Conservation (phyloP, 2,797 vertebrate genomes). For the Oceanodroma leucorhoa region DNA sequence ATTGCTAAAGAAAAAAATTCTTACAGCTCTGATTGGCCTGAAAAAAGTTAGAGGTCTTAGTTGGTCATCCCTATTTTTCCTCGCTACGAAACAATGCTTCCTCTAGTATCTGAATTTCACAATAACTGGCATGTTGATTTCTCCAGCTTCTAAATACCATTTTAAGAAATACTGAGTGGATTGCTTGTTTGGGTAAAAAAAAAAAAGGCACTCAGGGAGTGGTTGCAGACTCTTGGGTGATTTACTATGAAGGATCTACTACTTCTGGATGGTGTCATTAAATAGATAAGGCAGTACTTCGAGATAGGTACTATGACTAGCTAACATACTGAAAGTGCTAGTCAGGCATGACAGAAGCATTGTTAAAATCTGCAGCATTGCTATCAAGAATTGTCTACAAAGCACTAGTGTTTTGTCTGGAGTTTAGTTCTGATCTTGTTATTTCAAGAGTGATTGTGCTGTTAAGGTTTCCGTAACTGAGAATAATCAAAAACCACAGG, state of each 20-base stretch:
- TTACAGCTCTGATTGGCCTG: neutral
- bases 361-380: neutral
- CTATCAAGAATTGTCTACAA: neutral
- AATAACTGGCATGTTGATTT: neutral
- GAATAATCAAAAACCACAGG: neutral
- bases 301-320: neutral
- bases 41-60: neutral
- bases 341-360: neutral
- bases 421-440: neutral
- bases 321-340: neutral
- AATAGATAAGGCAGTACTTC: neutral
- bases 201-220: neutral
- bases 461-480: neutral
- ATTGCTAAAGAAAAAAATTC: neutral
- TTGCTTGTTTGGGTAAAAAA: neutral
- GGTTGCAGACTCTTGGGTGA: neutral
- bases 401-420: neutral
- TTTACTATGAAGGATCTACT: neutral
- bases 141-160: neutral
- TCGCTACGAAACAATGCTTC: accelerated
- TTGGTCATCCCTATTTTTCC: neutral
- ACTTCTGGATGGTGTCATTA: neutral
- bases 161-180: neutral
- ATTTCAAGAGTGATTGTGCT: neutral
- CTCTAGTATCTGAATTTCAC: neutral